Evolutionary conservation across 2,113 vertebrate genomes (phyloP).

Genomic region (Ardeotis arabs): DNA sequence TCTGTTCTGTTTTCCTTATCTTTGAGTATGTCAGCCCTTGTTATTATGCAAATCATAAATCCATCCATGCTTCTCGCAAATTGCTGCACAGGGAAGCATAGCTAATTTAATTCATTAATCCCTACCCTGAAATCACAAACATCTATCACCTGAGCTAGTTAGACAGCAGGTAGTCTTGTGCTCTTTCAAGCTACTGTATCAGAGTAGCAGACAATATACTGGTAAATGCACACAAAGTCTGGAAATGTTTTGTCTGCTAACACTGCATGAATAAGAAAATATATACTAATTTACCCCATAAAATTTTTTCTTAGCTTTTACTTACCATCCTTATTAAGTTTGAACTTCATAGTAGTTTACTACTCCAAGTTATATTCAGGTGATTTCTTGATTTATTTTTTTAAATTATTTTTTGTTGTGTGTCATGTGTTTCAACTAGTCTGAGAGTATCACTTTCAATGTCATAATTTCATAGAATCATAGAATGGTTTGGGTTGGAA

Average conservation of each 20-base stretch:
- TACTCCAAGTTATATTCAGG: background rate
- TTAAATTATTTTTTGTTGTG: background rate
- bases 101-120: slow-evolving; percentile 11
- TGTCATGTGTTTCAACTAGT: background rate
- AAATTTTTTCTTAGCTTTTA: background rate
- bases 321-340: background rate
- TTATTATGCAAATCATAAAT: slow-evolving; percentile 4
- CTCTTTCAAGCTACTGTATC: background rate
- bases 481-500: too few relatives aligned
- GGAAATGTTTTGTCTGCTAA: background rate
- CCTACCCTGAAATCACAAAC: background rate
- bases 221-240: background rate
- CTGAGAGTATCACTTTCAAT: background rate
- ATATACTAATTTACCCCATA: background rate
- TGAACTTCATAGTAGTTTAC: background rate
- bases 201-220: background rate
- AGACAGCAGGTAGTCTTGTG: background rate
- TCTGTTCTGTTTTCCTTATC: background rate
- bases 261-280: background rate
- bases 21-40: background rate
- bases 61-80: background rate
- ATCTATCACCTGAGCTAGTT: background rate
- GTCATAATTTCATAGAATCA: background rate
- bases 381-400: background rate
- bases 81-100: background rate